Percentiles rank a stretch among this genome's conserved stretches.
These are phyloP conservation scores for Patella vulgata DNA, from an alignment of 1,140 invertebrate species.

Conservation along the genomic window DNA sequence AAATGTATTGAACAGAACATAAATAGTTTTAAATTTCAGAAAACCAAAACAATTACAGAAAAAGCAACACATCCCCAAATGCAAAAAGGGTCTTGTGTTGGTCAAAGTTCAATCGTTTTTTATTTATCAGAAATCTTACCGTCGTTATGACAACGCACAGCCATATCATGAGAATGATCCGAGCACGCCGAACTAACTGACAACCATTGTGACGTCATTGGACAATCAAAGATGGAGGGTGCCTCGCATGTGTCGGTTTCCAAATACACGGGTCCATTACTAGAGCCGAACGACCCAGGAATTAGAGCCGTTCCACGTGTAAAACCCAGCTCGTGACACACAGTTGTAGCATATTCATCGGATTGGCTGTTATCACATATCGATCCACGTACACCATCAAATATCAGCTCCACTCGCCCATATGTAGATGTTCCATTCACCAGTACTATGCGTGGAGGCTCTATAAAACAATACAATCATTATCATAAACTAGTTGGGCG, in stretches of 20 bases:
- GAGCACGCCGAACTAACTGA: slow-evolving; percentile 10
- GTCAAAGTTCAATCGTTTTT: too few species aligned
- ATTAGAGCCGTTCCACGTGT: slow-evolving; percentile 1
- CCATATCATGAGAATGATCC: slow-evolving; percentile 42
- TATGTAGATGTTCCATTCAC: slow-evolving; percentile 33
- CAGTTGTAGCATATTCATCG: slow-evolving; percentile 33
- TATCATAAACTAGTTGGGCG: too few species aligned
- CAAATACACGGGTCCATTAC: slow-evolving; percentile 47
- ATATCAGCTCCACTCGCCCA: slow-evolving; percentile 46
- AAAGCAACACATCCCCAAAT: too few species aligned
- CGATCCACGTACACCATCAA: slow-evolving; percentile 47
- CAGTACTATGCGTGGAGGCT: slow-evolving; percentile 27
- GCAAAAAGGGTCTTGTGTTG: too few species aligned
- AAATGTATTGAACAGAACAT: too few species aligned
- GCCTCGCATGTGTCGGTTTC: slow-evolving; percentile 41
- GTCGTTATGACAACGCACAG: slow-evolving; percentile 15
- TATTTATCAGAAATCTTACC: too few species aligned
- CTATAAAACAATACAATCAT: too few species aligned
- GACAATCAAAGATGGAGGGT: too few species aligned
- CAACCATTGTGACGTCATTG: too few species aligned
- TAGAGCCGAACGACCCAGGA: slow-evolving; percentile 33
- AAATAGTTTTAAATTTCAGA: too few species aligned
- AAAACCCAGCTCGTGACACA: slow-evolving; percentile 30
- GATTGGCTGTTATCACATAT: slow-evolving; percentile 48
- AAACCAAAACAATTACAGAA: too few species aligned